Conservation (phyloP, 2,113 vertebrate species). For the Notarius quadriscutis region DNA sequence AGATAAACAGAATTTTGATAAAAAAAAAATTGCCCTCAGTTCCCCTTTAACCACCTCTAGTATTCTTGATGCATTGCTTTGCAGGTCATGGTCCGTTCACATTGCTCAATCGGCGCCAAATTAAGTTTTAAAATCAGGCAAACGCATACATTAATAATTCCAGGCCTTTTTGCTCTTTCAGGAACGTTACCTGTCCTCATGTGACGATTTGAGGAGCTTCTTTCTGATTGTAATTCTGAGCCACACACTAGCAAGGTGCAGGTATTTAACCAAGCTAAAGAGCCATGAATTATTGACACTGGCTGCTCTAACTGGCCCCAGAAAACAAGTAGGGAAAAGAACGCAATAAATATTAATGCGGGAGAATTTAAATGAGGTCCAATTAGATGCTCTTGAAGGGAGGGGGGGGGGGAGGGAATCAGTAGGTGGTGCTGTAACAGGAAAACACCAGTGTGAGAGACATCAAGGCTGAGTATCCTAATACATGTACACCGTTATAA, state of each 20-base stretch:
- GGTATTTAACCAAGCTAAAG: slow-evolving; percentile 55
- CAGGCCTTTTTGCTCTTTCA: not conserved
- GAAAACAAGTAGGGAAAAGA: slow-evolving; percentile 48
- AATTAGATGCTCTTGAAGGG: not conserved
- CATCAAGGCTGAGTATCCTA: not conserved
- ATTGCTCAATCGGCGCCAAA: not conserved
- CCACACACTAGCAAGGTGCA: slow-evolving; percentile 33
- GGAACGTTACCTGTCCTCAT: not conserved
- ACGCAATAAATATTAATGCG: slow-evolving; percentile 58
- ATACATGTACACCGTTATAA: not conserved
- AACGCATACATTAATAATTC: not conserved
- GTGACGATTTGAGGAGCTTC: not conserved
- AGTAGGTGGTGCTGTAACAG: not conserved
- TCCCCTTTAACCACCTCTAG: too few relatives aligned
- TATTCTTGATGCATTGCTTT: not conserved
- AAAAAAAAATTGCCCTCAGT: too few relatives aligned
- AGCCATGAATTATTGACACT: slow-evolving; percentile 63
- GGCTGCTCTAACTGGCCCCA: slow-evolving; percentile 24
- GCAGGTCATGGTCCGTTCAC: not conserved
- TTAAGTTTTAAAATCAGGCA: not conserved
- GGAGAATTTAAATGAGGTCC: not conserved
- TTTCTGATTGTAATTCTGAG: slow-evolving; percentile 41
- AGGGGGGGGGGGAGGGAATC: not conserved
- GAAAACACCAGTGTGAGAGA: not conserved
- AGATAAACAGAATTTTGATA: too few relatives aligned